Base-by-base conservation (phyloP, 2,888 invertebrate genomes). In the Abrostola tripartita region DNA sequence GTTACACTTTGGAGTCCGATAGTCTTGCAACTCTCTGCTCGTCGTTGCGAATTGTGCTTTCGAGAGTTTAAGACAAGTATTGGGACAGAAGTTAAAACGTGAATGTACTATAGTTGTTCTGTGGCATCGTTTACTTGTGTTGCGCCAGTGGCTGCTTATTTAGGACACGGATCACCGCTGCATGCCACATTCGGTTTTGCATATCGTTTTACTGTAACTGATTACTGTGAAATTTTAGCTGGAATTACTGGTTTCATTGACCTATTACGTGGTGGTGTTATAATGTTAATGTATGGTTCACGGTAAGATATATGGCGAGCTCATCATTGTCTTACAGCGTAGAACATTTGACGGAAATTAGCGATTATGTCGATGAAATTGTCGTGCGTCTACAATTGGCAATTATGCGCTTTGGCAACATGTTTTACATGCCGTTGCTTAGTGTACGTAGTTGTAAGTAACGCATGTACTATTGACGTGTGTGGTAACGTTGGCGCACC, bases 141-240 rank as follows among this genome's bases (percentile, higher is more conserved):
- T 83, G 76, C 84, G 79, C 79, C 79, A 81, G 61, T 76, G 73
- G 62, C 66, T 73, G 75, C 37, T 61, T 79, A 85, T 83, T 83
- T 85, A 71, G 85, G 81, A 67, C 85, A 72, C 75, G 64, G 81
- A 74, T 79, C 72, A 61, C 66, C 64, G 64, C 70, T 76, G 72
- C 71, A 65, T 59, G 52, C 58, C 47, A 65, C 65, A 68, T 74
- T 71, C 71, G 61, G 61, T 79, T 81, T 78, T 73, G 77, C 78
- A 78, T 81, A 83, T 78, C 70, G 72, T 58, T 62, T 51, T 69
- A 52, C 47, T 49, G 49, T 57, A 61, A 65, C 61, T 60, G 47
- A 59, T 61, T 64, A 52, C 50, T 64, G 47, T 54, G 9, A 52
- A 70, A 59, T 55, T 52, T 53, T 56, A 41, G 41, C 44, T 37